phyloP scores from a whole-genome alignment of 2,888 invertebrate species.

The Clepsis dumicolana region DNA sequence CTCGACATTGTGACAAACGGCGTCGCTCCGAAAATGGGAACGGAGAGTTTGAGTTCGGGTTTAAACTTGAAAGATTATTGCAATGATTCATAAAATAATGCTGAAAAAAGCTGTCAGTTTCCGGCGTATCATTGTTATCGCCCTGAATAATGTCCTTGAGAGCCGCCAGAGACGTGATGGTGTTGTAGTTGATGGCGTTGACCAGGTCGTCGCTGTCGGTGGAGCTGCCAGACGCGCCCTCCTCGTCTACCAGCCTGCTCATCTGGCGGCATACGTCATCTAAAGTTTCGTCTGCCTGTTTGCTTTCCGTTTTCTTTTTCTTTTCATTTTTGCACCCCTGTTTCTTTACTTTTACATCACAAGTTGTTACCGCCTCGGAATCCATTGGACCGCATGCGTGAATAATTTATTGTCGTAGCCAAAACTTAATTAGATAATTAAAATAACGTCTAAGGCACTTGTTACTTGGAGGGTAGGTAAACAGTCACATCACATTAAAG shows the following conservation, averaged over 20 bases:
- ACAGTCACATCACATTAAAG: conserved; percentile 46
- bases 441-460: conserved; percentile 60
- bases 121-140: conserved; percentile 84
- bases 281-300: conserved; percentile 53
- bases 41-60: conserved; percentile 70
- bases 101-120: conserved; percentile 88
- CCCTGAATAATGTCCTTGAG: conserved; percentile 89
- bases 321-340: conserved; percentile 74
- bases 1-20: conserved; percentile 92
- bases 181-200: conserved; percentile 89
- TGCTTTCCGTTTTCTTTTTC: conserved; percentile 70
- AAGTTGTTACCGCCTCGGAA: conserved; percentile 64
- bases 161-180: conserved; percentile 89
- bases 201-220: conserved; percentile 88
- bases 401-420: conserved; percentile 48
- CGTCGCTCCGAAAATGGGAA: conserved; percentile 87
- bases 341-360: conserved; percentile 65
- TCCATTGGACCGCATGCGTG: conserved; percentile 78
- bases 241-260: conserved; percentile 57
- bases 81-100: conserved; percentile 91
- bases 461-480: conserved; percentile 55
- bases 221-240: conserved; percentile 77
- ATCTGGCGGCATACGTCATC: conserved; percentile 61
- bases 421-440: conserved; percentile 54
- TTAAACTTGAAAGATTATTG: conserved; percentile 89